phyloP scores from a whole-genome alignment of 2,797 vertebrate genomes.

The Orientallactaga sibirica region DNA sequence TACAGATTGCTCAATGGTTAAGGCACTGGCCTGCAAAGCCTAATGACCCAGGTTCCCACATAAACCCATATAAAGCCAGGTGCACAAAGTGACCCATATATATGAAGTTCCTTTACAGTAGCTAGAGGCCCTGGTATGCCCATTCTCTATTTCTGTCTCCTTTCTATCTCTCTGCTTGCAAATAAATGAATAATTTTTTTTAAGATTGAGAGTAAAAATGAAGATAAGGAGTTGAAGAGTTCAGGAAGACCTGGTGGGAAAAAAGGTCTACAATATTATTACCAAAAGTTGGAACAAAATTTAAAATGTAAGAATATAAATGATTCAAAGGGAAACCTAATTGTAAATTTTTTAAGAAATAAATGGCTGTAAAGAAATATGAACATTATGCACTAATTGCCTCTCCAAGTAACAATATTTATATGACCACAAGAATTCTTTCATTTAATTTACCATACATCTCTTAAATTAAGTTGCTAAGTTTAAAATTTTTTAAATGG shows the following conservation, averaged over 20 bases:
- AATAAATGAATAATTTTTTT: no score
- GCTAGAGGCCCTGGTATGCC: no score
- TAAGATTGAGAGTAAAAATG: no score
- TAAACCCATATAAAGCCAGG: no score
- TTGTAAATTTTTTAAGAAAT: background rate
- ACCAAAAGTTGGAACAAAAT: background rate
- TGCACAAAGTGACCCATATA: no score
- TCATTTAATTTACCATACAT: background rate
- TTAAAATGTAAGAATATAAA: conserved; percentile 19
- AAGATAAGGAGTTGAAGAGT: background rate
- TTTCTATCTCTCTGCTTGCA: no score
- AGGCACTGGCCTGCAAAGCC: no score
- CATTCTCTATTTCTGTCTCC: no score
- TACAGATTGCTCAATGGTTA: no score
- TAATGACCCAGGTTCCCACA: no score
- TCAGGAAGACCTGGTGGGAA: background rate
- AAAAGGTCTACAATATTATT: background rate
- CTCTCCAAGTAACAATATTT: background rate
- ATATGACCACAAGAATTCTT: background rate
- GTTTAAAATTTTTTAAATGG: background rate
- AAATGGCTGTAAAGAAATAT: background rate
- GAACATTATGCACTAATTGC: background rate
- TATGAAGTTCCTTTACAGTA: no score
- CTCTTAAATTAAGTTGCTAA: background rate
- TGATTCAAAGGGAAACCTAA: background rate